Base-by-base conservation (phyloP, 2,797 vertebrate genomes). In the Knipowitschia caucasica region DNA sequence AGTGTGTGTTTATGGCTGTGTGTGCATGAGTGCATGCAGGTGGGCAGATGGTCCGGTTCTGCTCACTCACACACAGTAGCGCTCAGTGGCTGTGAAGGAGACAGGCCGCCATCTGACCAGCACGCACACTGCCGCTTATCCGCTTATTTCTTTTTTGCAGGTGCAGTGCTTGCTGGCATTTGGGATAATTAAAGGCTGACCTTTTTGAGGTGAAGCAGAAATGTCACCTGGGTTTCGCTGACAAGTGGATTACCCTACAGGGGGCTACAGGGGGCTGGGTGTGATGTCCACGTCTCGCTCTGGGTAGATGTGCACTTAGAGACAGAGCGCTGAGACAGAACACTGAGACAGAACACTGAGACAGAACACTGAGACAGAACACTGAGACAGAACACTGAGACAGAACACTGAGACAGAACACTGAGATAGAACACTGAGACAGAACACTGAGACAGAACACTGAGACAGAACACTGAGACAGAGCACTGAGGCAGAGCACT, bases 171-270 rank as follows among this genome's bases (percentile, higher is more conserved):
- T 74, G 63, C 73, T 89, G 88, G 86, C 89, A 90, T 91, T 91
- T 91, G 63, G 82, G 81, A 82, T 89, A 84, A 91, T 91, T 89
- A 90, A 85, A 85, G 80, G 67, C 42, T 89, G 89, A 91, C 88
- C 89, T 91, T 90, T 89, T 69, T 84, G 75, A 84, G 82, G 84
- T 83, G 83, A 89, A 71, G 82, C 77, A 86, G 75, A 90, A 90
- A 90, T 91, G 88, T 90, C 90, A 89, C 80, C 68, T 59, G 44
- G 78, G 56, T 82, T 76, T 59, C 47, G 53, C 78, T 82, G 82
- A 88, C 84, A 84, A 83, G 84, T 73, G 74, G 81, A 75, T 75
- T 73, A 67, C 77, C 76, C 80, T 60, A 55, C 57, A 12, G 80
- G 75, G 66, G 61, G 58, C 43, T 36, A 56, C 50, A n/a, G n/a